Base-by-base conservation (phyloP, 2,888 invertebrate genomes). In the Drosophila affinis region DNA sequence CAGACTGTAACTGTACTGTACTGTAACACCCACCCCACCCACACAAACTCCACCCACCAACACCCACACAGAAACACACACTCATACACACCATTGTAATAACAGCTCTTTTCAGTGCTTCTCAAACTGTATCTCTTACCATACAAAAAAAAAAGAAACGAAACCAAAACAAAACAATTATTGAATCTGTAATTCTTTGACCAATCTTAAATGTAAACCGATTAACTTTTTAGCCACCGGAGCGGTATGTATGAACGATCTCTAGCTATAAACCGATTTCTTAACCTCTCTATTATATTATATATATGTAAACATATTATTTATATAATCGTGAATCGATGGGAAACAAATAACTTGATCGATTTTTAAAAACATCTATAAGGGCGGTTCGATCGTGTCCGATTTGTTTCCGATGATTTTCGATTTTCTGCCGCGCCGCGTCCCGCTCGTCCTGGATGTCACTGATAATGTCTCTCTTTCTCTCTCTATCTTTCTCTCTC, bases 91-190 rank as follows among this genome's bases (percentile, higher is more conserved):
- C 72, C 72, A 81, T 89, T 81, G 84, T 89, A 88, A 88, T 89
- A 86, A 84, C 84, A 84, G 88, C 78, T 84, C 81, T 84, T 88
- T 88, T 88, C 88, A 87, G 89, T 89, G 76, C 89, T 89, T 88
- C 77, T 70, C 64, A 72, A 89, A 74, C 65, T 85, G 67, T 78
- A 84, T 75, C 52, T 62, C 60, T 64, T 57, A 62, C 48, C 72
- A 62, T 67, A 79, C 65, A 74, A 29, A 6, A 34, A 17, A 52
- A 5, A 34, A 7, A 34, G n/a, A 17, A 17, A 24, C 3, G 24
- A 24, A 24, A 24, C 24, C 24, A 24, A 62, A 32, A 4, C 34
- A 39, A 39, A 55, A 65, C 75, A 67, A 75, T 67, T 74, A 14
- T 39, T 74, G 49, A 75, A 75, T 58, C 73, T 75, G 72, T 77